phyloP scores from a whole-genome alignment of 1,140 invertebrate genomes.

The Drosophila paulistorum region DNA sequence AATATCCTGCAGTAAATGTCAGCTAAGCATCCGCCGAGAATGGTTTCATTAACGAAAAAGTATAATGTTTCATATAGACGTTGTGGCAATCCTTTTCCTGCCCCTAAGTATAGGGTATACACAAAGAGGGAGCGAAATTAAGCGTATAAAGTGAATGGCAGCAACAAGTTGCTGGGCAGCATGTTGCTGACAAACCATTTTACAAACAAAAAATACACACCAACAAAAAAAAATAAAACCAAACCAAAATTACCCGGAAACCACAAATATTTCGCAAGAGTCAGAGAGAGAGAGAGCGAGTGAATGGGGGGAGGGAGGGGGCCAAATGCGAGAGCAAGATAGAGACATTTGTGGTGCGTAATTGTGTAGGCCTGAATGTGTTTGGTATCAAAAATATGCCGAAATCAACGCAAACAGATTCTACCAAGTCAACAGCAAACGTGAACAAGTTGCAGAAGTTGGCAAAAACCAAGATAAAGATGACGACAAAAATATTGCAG shows the following conservation, averaged over 20 bases:
- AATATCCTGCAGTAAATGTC: background rate
- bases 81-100: background rate
- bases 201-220: conserved; percentile 54
- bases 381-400: conserved; percentile 73
- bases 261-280: conserved; percentile 76
- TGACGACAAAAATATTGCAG: conserved; percentile 21
- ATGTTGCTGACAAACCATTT: conserved; percentile 55
- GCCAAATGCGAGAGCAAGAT: conserved; percentile 13
- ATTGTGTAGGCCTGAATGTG: conserved; percentile 55
- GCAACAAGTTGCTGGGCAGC: conserved; percentile 60
- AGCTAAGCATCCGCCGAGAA: background rate
- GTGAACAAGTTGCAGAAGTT: conserved; percentile 46
- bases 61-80: too few relatives aligned
- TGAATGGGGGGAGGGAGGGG: background rate
- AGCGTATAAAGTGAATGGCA: conserved; percentile 10
- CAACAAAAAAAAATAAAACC: background rate
- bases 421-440: conserved; percentile 70
- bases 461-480: conserved; percentile 6
- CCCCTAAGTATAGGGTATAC: background rate
- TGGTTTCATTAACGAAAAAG: too few relatives aligned
- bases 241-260: conserved; percentile 64
- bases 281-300: conserved; percentile 38
- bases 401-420: conserved; percentile 82
- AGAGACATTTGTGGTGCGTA: conserved; percentile 47
- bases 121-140: background rate